These are phyloP conservation scores for Chloroceryle inda DNA, from an alignment of 2,797 vertebrate species.

Conservation along the genomic window DNA sequence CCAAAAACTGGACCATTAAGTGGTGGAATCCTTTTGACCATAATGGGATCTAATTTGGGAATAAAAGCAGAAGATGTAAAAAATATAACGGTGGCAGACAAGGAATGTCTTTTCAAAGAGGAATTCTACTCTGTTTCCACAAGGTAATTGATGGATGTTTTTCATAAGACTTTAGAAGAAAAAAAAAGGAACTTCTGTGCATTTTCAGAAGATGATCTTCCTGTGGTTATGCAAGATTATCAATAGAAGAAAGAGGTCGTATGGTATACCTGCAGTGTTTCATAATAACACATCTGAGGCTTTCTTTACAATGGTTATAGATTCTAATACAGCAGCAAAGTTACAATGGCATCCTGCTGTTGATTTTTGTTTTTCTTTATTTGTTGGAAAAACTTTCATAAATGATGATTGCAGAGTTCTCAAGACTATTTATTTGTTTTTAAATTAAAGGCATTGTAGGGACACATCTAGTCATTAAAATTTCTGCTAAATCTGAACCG, in stretches of 20 bases:
- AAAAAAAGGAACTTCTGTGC: neutral
- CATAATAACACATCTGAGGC: neutral
- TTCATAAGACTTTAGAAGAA: neutral
- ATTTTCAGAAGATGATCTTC: neutral
- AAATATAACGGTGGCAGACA: slow-evolving; percentile 86
- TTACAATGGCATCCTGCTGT: neutral
- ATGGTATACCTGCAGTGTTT: neutral
- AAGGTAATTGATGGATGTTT: slow-evolving; percentile 82
- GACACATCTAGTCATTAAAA: neutral
- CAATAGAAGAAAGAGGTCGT: neutral
- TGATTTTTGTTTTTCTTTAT: neutral
- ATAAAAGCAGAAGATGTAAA: slow-evolving; percentile 87
- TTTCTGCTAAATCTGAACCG: neutral
- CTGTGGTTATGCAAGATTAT: neutral
- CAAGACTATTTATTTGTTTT: slow-evolving; percentile 1
- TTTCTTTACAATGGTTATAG: neutral
- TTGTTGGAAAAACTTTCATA: slow-evolving; percentile 7
- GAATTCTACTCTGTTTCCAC: slow-evolving; percentile 93
- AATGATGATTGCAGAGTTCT: neutral
- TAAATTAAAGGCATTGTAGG: neutral
- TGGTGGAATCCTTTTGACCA: slow-evolving; percentile 90
- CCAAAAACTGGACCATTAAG: slow-evolving; percentile 89
- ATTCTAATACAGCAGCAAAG: neutral
- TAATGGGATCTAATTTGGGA: slow-evolving; percentile 94
- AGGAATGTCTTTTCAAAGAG: slow-evolving; percentile 84